Evolutionary conservation across 2,797 vertebrate genomes (phyloP).

Genomic region (Arctocebus calabarensis): DNA sequence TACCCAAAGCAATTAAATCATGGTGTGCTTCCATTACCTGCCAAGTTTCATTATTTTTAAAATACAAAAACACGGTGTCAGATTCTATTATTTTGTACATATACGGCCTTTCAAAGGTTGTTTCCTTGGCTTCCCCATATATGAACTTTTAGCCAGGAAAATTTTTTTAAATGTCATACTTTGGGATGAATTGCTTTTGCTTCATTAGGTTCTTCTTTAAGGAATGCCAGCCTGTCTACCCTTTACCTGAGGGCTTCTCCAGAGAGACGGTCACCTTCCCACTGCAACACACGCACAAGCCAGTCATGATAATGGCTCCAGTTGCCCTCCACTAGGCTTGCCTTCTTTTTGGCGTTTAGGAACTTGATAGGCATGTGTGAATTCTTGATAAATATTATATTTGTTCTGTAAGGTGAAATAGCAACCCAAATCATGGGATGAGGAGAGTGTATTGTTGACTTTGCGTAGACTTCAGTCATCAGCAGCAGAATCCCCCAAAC

Average conservation of each 20-base stretch:
- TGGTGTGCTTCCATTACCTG: conserved; percentile 67
- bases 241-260: background rate
- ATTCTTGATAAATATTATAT: background rate
- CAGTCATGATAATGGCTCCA: background rate
- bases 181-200: background rate
- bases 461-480: background rate
- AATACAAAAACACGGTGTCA: conserved; percentile 23
- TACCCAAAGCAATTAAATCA: conserved; percentile 76
- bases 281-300: background rate
- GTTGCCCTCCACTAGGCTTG: background rate
- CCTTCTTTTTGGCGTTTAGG: background rate
- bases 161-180: background rate
- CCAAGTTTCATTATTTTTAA: conserved; percentile 81
- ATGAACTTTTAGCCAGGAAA: background rate
- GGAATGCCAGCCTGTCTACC: background rate
- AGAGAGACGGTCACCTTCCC: background rate
- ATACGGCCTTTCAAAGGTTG: conserved; percentile 37
- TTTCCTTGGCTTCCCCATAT: conserved; percentile 56
- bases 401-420: background rate
- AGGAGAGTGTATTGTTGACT: background rate
- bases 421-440: background rate
- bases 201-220: background rate
- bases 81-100: conserved; percentile 51
- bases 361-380: background rate
- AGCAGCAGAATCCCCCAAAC: conserved; percentile 12